Conservation (phyloP, 2,888 invertebrate genomes). For the Matsumyia berberina region DNA sequence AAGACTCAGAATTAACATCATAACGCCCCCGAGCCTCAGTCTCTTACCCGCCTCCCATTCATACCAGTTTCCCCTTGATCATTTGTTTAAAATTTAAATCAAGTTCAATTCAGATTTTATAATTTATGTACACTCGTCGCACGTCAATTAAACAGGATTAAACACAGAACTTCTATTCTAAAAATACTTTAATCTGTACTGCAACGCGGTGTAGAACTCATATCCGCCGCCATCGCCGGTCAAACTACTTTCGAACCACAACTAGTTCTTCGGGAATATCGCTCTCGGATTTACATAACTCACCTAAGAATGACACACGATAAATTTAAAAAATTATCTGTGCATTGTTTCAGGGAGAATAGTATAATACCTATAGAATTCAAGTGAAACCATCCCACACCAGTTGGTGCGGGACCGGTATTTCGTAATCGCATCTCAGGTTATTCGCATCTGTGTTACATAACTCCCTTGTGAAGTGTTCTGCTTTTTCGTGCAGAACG, state of each 20-base stretch:
- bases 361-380: too few relatives aligned
- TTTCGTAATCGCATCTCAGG: conserved; percentile 7
- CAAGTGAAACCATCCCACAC: not conserved
- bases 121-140: not conserved
- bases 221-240: not conserved
- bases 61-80: not conserved
- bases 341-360: not conserved
- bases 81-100: not conserved
- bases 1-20: not conserved
- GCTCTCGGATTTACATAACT: conserved; percentile 6
- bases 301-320: conserved; percentile 1
- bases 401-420: not conserved
- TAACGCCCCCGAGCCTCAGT: not conserved
- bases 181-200: not conserved
- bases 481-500: conserved; percentile 1
- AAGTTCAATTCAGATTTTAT: not conserved
- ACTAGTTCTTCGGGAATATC: conserved; percentile 20
- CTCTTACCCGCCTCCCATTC: not conserved
- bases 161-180: conserved; percentile 1
- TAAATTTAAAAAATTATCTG: conserved; percentile 2
- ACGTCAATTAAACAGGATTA: conserved; percentile 1
- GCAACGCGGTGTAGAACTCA: not conserved
- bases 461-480: not conserved
- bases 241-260: conserved; percentile 35
- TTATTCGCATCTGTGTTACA: conserved; percentile 7